Conservation (phyloP, 1,140 invertebrate species). For the Berghia stephanieae region DNA sequence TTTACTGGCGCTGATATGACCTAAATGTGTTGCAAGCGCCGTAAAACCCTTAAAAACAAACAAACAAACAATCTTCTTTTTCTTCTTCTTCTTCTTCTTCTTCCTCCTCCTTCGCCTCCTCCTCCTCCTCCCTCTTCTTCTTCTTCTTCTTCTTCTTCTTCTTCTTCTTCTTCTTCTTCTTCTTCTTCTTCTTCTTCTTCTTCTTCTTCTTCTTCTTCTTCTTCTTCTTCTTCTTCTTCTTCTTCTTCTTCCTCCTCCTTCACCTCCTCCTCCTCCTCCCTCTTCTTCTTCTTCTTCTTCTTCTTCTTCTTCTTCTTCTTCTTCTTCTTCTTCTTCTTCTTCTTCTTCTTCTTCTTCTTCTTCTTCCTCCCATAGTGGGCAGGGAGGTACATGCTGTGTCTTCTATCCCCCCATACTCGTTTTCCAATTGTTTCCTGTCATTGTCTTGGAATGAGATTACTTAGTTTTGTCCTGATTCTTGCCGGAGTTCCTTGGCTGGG, state of each 20-base stretch:
- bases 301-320: constrained; percentile 11
- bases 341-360: not conserved
- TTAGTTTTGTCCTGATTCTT: too few relatives aligned
- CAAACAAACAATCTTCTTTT: not conserved
- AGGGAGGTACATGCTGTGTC: too few relatives aligned
- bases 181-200: constrained; percentile 9
- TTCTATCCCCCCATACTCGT: too few relatives aligned
- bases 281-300: not conserved
- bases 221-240: constrained; percentile 10
- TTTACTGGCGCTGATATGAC: too few relatives aligned
- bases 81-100: not conserved
- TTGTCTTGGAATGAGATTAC: too few relatives aligned
- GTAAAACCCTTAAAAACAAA: too few relatives aligned
- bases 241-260: not conserved
- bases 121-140: not conserved
- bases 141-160: constrained; percentile 14
- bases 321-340: constrained; percentile 12
- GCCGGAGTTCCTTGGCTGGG: too few relatives aligned
- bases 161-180: constrained; percentile 24
- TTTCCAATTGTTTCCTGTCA: too few relatives aligned
- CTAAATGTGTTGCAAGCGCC: too few relatives aligned
- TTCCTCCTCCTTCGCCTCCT: too few relatives aligned
- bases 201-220: constrained; percentile 14
- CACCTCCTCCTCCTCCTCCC: not conserved
- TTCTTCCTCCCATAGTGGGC: too few relatives aligned